Conservation (phyloP, 2,888 invertebrate species). For the Callimorpha dominula region DNA sequence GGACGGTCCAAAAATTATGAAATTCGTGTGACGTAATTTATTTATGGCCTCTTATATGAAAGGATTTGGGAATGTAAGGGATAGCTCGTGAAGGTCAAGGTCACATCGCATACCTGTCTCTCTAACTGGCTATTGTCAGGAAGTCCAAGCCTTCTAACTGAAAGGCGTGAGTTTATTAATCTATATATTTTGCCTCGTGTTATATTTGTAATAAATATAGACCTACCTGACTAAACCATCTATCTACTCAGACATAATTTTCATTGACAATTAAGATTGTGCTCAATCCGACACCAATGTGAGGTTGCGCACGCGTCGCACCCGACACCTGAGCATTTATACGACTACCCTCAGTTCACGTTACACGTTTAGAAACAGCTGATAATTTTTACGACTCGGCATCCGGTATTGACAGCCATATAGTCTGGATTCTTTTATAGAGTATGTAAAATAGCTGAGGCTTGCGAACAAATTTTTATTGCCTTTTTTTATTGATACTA, state of each 20-base stretch:
- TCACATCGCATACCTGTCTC: too few species aligned
- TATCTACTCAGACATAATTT: conserved; percentile 19
- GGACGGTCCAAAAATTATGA: too few species aligned
- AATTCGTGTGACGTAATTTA: too few species aligned
- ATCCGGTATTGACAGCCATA: conserved; percentile 61
- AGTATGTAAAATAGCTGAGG: conserved; percentile 54
- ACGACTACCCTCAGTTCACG: conserved; percentile 68
- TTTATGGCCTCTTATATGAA: too few species aligned
- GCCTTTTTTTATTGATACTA: conserved; percentile 51
- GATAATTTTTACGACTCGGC: conserved; percentile 64
- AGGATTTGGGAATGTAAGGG: too few species aligned
- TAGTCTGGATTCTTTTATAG: conserved; percentile 54
- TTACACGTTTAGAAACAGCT: conserved; percentile 62
- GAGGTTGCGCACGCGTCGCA: conserved; percentile 71
- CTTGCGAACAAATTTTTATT: conserved; percentile 49
- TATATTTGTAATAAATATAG: conserved; percentile 6
- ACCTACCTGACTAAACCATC: conserved; percentile 6
- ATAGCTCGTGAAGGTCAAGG: too few species aligned
- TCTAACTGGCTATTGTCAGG: too few species aligned
- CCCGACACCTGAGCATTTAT: conserved; percentile 63
- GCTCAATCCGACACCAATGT: conserved; percentile 53
- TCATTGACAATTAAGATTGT: conserved; percentile 43
- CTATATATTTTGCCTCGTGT: background rate
- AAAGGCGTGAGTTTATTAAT: too few species aligned
- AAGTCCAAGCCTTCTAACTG: too few species aligned